Evolutionary conservation across 2,113 vertebrate genomes (phyloP).

Genomic region (Probosciger aterrimus): DNA sequence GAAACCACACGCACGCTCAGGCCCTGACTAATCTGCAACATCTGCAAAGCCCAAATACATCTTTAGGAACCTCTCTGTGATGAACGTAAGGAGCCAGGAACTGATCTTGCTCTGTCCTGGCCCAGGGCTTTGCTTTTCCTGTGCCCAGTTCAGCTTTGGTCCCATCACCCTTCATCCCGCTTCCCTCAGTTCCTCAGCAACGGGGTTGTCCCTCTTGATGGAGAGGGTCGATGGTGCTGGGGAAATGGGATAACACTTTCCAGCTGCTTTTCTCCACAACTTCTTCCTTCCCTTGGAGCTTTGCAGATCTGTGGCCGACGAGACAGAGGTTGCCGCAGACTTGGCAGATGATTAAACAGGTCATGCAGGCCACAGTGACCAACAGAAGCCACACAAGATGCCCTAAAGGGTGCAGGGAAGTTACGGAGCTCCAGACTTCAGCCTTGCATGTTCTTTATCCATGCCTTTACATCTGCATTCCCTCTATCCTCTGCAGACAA

Average conservation of each 20-base stretch:
- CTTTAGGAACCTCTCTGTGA: not conserved
- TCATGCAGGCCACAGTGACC: not conserved
- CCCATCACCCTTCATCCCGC: not conserved
- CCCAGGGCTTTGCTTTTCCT: not conserved
- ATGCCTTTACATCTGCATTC: not conserved
- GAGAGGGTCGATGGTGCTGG: not conserved
- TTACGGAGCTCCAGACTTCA: not conserved
- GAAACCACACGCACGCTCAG: not conserved
- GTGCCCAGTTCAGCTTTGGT: not conserved
- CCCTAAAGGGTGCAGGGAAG: not conserved
- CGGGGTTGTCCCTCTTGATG: not conserved
- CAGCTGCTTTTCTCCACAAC: not conserved
- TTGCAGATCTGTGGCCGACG: not conserved
- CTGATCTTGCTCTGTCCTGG: rapidly evolving
- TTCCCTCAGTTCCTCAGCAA: not conserved
- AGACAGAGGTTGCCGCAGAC: not conserved
- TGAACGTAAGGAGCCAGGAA: not conserved
- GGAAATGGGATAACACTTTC: not conserved
- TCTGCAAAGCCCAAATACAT: not conserved
- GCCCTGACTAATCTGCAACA: not conserved
- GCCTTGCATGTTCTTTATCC: not conserved
- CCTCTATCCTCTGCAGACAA: not conserved
- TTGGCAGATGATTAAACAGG: not conserved
- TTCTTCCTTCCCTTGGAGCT: not conserved
- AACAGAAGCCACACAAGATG: not conserved